Conservation (phyloP, 2,888 invertebrate species). For the Spatulosminthurus flaviceps region DNA sequence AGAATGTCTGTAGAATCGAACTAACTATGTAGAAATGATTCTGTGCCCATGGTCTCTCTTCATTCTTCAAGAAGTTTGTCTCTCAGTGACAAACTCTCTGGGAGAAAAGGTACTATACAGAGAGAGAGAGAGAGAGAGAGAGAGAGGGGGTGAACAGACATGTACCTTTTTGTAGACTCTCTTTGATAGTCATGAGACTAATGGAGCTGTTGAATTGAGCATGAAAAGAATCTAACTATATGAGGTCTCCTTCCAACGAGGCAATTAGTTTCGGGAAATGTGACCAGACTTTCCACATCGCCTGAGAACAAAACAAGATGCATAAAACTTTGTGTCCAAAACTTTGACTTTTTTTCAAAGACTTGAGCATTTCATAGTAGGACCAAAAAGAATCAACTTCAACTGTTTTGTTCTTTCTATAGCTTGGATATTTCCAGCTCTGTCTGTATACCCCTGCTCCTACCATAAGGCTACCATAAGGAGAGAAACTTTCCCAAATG, state of each 20-base stretch:
- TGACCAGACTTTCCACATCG: conserved; percentile 9
- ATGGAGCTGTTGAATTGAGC: not conserved
- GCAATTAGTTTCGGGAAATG: conserved; percentile 3
- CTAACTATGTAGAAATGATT: too few relatives aligned
- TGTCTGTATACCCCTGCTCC: too few relatives aligned
- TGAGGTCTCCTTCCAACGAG: not conserved
- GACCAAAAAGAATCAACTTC: too few relatives aligned
- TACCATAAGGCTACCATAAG: not conserved
- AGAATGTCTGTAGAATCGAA: too few relatives aligned
- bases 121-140: not conserved
- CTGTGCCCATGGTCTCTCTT: too few relatives aligned
- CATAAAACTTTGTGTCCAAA: not conserved
- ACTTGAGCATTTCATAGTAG: not conserved
- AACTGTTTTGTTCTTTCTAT: too few relatives aligned
- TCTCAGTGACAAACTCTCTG: too few relatives aligned
- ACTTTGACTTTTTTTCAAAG: not conserved
- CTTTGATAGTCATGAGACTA: conserved; percentile 12
- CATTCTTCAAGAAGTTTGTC: too few relatives aligned
- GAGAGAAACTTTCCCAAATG: not conserved
- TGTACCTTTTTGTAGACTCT: not conserved
- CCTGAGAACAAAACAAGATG: not conserved
- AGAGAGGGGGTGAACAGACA: not conserved
- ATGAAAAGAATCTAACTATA: conserved; percentile 5
- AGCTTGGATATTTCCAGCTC: too few relatives aligned
- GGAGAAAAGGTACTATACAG: too few relatives aligned